Conservation (phyloP, 2,113 vertebrate species). For the Burhinus oedicnemus region DNA sequence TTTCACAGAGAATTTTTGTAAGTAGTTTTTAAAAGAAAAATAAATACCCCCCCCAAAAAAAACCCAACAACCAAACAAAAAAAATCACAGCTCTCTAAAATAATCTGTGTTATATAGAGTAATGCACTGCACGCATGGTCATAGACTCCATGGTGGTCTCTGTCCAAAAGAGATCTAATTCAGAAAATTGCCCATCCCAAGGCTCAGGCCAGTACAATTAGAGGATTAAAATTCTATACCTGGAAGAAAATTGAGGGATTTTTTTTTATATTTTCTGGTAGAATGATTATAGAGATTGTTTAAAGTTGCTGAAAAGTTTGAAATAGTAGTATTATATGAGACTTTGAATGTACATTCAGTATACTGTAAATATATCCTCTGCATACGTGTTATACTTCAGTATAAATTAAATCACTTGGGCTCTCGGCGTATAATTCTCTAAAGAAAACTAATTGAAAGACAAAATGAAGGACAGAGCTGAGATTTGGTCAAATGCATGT, state of each 20-base stretch:
- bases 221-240: not conserved
- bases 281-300: not conserved
- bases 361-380: not conserved
- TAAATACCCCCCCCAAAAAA: not conserved
- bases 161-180: not conserved
- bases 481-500: not conserved
- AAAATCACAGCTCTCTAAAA: not conserved
- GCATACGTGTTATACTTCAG: not conserved
- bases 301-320: not conserved
- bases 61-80: accelerated
- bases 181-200: not conserved
- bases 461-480: not conserved
- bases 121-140: not conserved
- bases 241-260: not conserved
- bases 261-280: not conserved
- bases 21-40: not conserved
- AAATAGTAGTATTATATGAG: not conserved
- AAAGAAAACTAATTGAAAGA: not conserved
- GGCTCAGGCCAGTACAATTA: not conserved
- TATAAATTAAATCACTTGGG: not conserved
- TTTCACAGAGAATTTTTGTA: not conserved
- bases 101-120: not conserved
- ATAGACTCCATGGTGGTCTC: not conserved
- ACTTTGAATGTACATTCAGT: not conserved
- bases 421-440: not conserved